Conservation (phyloP, 2,888 invertebrate species). For the Dynastes hyllus region DNA sequence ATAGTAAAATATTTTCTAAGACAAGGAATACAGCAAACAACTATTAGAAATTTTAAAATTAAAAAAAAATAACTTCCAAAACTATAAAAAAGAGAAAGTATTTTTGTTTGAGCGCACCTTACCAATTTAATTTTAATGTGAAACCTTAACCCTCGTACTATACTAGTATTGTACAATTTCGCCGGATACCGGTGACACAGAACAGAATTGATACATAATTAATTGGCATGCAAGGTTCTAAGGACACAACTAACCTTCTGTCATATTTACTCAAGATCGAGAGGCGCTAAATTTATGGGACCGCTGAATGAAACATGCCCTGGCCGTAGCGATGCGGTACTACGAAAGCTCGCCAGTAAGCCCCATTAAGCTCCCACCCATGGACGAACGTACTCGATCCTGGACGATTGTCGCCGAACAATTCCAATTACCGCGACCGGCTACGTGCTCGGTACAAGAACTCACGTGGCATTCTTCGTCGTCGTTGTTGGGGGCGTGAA, state of each 20-base stretch:
- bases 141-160: slow-evolving; percentile 20
- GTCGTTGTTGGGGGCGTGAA: slow-evolving; percentile 24
- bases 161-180: slow-evolving; percentile 11
- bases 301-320: slow-evolving; percentile 48
- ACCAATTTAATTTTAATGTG: background rate
- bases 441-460: slow-evolving; percentile 22
- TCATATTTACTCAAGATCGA: slow-evolving; percentile 56
- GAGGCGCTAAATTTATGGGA: slow-evolving; percentile 39
- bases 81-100: background rate
- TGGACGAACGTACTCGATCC: slow-evolving; percentile 24
- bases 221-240: slow-evolving; percentile 55
- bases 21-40: no score
- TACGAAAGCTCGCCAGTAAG: slow-evolving; percentile 50
- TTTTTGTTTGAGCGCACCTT: slow-evolving; percentile 17
- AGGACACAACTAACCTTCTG: slow-evolving; percentile 59
- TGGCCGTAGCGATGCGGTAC: slow-evolving; percentile 46
- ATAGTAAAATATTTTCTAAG: no score
- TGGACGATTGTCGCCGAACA: slow-evolving; percentile 30
- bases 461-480: slow-evolving; percentile 34
- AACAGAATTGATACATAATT: slow-evolving; percentile 41
- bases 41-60: no score
- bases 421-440: slow-evolving; percentile 40
- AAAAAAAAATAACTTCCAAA: background rate
- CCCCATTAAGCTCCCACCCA: slow-evolving; percentile 48
- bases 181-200: slow-evolving; percentile 5